Percentiles rank a stretch among this genome's conserved stretches.
Evolutionary conservation across 2,797 vertebrate species (phyloP).

Genomic region (Sebastes matsubarae): DNA sequence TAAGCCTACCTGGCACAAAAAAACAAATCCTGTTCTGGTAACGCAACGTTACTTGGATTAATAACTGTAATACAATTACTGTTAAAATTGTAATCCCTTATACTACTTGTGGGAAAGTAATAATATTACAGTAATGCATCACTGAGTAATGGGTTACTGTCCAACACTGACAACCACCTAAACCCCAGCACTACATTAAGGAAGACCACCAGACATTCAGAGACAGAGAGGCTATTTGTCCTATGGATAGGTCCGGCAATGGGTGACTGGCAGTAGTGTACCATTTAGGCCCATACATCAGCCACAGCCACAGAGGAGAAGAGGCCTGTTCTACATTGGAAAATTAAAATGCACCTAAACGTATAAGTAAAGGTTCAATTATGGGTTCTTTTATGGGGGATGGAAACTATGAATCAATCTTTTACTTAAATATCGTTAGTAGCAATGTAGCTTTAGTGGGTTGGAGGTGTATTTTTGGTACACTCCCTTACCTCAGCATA

Average conservation of each 20-base stretch:
- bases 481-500: background rate
- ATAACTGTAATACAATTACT: no score
- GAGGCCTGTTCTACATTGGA: background rate
- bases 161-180: background rate
- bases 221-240: background rate
- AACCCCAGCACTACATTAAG: background rate
- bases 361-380: constrained; percentile 10
- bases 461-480: constrained; percentile 3
- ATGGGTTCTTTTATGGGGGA: background rate
- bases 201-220: background rate
- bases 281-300: background rate
- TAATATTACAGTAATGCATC: no score
- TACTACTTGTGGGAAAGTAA: no score
- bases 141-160: no score
- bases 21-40: no score
- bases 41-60: rapidly evolving
- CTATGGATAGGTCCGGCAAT: background rate
- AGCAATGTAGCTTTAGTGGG: background rate
- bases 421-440: background rate
- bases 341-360: constrained; percentile 28
- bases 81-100: no score
- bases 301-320: background rate
- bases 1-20: no score
- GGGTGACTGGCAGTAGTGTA: background rate
- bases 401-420: constrained; percentile 43